These are phyloP conservation scores for Heteronetta atricapilla DNA, from an alignment of 2,113 vertebrate genomes.

Conservation along the genomic window DNA sequence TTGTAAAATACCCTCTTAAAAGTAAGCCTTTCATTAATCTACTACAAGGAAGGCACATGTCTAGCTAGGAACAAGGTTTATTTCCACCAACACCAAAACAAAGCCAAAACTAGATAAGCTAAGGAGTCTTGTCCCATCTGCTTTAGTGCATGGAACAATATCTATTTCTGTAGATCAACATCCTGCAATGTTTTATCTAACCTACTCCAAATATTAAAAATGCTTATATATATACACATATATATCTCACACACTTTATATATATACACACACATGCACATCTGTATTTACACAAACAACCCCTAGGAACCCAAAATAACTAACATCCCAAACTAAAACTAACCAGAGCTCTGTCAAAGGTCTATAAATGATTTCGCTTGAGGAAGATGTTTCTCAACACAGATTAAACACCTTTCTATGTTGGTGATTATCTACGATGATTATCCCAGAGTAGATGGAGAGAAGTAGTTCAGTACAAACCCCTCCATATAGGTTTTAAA, in stretches of 20 bases:
- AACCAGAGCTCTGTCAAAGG: neutral
- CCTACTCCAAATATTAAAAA: neutral
- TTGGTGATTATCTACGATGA: neutral
- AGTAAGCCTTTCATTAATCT: neutral
- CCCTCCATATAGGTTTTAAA: neutral
- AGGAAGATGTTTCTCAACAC: neutral
- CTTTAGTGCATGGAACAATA: neutral
- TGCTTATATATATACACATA: too few species aligned
- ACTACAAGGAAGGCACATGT: accelerated
- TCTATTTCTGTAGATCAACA: neutral
- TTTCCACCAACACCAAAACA: neutral
- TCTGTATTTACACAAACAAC: neutral
- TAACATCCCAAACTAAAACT: neutral
- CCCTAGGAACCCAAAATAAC: neutral
- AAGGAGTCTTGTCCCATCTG: neutral
- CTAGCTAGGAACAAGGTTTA: neutral
- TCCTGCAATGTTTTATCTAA: neutral
- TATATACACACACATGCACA: neutral
- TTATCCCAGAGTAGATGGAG: neutral
- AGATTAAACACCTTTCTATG: neutral
- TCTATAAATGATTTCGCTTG: neutral
- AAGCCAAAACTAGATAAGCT: neutral
- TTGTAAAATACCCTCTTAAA: neutral
- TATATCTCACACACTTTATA: too few species aligned
- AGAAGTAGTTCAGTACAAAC: neutral